Base-by-base conservation (phyloP, 35 echinoderm and acorn worm species). In the Heliocidaris tuberculata region DNA sequence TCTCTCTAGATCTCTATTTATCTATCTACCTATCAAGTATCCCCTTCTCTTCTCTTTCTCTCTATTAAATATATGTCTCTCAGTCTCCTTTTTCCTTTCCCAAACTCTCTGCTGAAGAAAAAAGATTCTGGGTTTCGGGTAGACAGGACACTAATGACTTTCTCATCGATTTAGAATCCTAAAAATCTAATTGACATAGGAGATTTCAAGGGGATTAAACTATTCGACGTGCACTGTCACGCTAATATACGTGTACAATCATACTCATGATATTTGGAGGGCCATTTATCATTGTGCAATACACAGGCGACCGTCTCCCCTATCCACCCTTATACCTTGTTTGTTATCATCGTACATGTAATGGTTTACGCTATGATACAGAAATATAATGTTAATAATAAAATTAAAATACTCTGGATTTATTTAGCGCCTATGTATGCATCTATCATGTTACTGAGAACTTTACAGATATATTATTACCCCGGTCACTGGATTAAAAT, bases 101-200 rank as follows among this genome's bases (percentile, higher is more conserved):
- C n/a, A n/a, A n/a, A 5, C 65, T 78, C 21, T 78, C 27, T n/a
- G 2, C 4, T 27, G 27, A 9, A 7, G 27, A 78, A 78, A 7
- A 21, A 24, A 24, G 21, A n/a, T 78, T 7, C 6, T 10, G 65
- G 65, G 5, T 78, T n/a, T n/a, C 65, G 27, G 65, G 65, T 19
- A 19, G 65, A 78, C 65, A n/a, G 65, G 27, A 78, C 65, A 24
- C 7, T 78, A 78, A 78, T 78, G 65, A 78, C 65, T 78, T 78
- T 78, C 65, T 78, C 65, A 78, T 78, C 65, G 65, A 78, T 78
- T 78, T 78, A 78, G 24, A 78, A 78, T 78, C 65, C 65, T 78
- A 78, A 78, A 78, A 78, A 78, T 78, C 65, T 24, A 19, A 4
- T 78, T 24, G 65, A 19, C 65, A 78, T 78, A 27, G 27, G 17